phyloP scores from a whole-genome alignment of 2,888 invertebrate species.

The Stenotaenia linearis region DNA sequence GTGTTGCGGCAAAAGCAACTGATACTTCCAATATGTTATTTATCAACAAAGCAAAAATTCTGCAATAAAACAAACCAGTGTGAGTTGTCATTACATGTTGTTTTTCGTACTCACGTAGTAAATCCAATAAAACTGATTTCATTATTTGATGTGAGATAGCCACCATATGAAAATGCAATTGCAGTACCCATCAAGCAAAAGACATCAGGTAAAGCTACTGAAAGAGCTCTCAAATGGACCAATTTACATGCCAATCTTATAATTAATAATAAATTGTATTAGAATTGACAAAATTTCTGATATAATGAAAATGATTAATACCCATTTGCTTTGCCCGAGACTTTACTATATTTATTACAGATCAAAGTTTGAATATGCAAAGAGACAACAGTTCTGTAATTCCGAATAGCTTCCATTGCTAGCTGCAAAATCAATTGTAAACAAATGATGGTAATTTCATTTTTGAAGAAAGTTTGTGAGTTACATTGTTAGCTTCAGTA shows the following conservation, averaged over 20 bases:
- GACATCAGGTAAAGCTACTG: too few species aligned
- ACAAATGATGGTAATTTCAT: too few species aligned
- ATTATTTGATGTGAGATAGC: neutral
- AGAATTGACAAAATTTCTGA: too few species aligned
- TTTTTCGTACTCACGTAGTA: conserved; percentile 58
- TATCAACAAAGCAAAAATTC: neutral
- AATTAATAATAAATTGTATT: too few species aligned
- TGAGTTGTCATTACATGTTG: conserved; percentile 29
- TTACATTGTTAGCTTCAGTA: conserved; percentile 63
- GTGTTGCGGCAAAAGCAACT: conserved; percentile 39
- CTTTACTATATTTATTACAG: neutral
- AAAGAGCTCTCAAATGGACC: too few species aligned
- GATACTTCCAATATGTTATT: conserved; percentile 29
- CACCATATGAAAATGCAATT: neutral
- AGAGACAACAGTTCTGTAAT: conserved; percentile 58
- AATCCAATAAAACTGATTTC: neutral
- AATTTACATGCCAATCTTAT: too few species aligned
- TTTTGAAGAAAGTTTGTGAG: too few species aligned
- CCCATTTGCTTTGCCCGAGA: neutral
- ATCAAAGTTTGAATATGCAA: neutral
- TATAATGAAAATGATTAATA: neutral
- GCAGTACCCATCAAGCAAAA: too few species aligned
- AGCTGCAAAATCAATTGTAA: conserved; percentile 50
- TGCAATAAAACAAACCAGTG: neutral
- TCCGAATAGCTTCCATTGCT: conserved; percentile 68